Percentiles rank a stretch among this genome's conserved stretches.
These are phyloP conservation scores for Macrotis lagotis DNA, from an alignment of 2,113 vertebrate genomes.

Conservation along the genomic window DNA sequence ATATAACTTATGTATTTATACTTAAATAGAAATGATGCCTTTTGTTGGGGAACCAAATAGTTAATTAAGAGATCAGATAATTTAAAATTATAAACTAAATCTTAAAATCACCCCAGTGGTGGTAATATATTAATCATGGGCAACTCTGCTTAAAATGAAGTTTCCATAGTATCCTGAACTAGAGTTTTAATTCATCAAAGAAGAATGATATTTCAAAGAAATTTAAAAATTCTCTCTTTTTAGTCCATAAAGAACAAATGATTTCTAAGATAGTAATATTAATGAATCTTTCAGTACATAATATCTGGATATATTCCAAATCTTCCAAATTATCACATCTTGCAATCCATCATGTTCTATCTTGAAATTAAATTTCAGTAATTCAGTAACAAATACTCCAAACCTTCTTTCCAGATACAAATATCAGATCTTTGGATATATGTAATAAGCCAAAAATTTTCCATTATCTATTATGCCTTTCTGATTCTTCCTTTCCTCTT, in stretches of 20 bases:
- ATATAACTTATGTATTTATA: not conserved
- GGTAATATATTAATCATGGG: not conserved
- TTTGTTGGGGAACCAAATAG: not conserved
- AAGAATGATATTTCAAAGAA: not conserved
- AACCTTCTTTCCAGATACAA: not conserved
- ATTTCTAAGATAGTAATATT: not conserved
- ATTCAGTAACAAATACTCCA: not conserved
- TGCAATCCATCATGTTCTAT: not conserved
- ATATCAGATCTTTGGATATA: not conserved
- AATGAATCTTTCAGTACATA: not conserved
- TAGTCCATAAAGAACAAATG: not conserved
- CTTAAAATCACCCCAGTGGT: not conserved
- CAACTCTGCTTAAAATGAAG: not conserved
- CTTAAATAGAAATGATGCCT: not conserved
- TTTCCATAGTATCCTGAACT: not conserved
- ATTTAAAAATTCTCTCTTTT: not conserved
- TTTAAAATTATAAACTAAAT: not conserved
- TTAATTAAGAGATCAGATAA: not conserved
- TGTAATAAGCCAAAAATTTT: not conserved
- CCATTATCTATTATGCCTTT: not conserved
- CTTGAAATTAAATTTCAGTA: too few species aligned
- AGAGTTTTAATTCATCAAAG: not conserved
- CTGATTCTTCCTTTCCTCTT: not conserved
- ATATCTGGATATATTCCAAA: not conserved
- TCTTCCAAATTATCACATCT: not conserved